Percentiles rank a stretch among this genome's conserved stretches.
Evolutionary conservation across 2,113 vertebrate species (phyloP).

Genomic region (Erythrocebus patas): DNA sequence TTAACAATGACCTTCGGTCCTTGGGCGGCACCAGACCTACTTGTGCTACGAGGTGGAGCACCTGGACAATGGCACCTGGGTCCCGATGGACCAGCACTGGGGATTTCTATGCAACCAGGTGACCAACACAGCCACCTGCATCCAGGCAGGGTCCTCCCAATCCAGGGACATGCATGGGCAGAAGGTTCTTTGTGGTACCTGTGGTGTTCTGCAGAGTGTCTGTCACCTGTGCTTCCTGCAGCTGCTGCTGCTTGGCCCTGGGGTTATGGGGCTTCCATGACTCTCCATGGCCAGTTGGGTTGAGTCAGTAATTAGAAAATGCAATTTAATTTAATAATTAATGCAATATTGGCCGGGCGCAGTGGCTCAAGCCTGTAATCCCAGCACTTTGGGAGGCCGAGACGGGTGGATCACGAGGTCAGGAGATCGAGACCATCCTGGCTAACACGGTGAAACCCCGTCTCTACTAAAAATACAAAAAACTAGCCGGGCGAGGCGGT

Average conservation of each 20-base stretch:
- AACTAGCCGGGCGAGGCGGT: no score
- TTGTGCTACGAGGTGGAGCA: constrained; percentile 92
- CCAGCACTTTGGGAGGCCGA: no score
- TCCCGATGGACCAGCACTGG: constrained; percentile 78
- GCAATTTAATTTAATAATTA: neutral
- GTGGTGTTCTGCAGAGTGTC: neutral
- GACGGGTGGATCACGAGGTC: no score
- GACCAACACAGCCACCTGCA: accelerated
- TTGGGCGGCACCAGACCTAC: constrained; percentile 91
- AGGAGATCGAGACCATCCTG: no score
- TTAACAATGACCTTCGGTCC: constrained; percentile 92
- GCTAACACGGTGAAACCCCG: no score
- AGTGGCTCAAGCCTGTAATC: no score
- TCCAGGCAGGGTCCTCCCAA: accelerated
- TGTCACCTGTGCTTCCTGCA: neutral
- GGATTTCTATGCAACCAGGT: neutral
- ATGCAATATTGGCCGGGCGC: no score
- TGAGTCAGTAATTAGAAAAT: neutral
- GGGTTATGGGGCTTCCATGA: accelerated
- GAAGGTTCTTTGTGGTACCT: neutral
- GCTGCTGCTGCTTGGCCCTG: neutral
- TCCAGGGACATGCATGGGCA: accelerated
- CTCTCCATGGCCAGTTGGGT: neutral
- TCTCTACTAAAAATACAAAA: no score
- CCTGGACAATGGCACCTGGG: constrained; percentile 80